phyloP scores from a whole-genome alignment of 2,888 invertebrate genomes.

The Eupithecia insigniata region DNA sequence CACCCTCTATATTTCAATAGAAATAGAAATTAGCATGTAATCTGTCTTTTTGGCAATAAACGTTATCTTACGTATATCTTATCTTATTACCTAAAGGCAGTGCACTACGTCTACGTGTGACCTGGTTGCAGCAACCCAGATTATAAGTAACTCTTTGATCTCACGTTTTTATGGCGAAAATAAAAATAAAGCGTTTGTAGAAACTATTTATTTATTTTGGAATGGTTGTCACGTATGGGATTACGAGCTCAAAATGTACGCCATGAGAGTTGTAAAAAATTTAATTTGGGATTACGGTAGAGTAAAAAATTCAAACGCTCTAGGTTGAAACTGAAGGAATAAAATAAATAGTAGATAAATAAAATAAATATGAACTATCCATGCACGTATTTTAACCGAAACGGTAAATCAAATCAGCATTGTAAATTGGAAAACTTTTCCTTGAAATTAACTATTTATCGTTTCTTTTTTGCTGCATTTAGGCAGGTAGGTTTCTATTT shows the following conservation, averaged over 20 bases:
- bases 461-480: neutral
- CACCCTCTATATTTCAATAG: too few relatives aligned
- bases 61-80: too few relatives aligned
- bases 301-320: neutral
- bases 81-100: slow-evolving; percentile 37
- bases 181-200: slow-evolving; percentile 25
- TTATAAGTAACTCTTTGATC: slow-evolving; percentile 28
- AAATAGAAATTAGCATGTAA: too few relatives aligned
- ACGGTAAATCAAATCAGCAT: too few relatives aligned
- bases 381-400: neutral
- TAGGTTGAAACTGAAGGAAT: neutral
- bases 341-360: neutral
- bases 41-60: too few relatives aligned
- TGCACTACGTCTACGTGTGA: slow-evolving; percentile 35
- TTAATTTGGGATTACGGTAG: neutral
- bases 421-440: too few relatives aligned
- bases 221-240: slow-evolving; percentile 15
- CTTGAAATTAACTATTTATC: neutral
- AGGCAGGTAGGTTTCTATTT: neutral
- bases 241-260: slow-evolving; percentile 10
- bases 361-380: neutral
- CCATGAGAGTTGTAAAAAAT: neutral
- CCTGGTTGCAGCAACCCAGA: slow-evolving; percentile 36
- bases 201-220: slow-evolving; percentile 11
- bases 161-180: slow-evolving; percentile 22